These are phyloP conservation scores for Dolichallabes microphthalmus DNA, from an alignment of 2,113 vertebrate species.

Conservation along the genomic window DNA sequence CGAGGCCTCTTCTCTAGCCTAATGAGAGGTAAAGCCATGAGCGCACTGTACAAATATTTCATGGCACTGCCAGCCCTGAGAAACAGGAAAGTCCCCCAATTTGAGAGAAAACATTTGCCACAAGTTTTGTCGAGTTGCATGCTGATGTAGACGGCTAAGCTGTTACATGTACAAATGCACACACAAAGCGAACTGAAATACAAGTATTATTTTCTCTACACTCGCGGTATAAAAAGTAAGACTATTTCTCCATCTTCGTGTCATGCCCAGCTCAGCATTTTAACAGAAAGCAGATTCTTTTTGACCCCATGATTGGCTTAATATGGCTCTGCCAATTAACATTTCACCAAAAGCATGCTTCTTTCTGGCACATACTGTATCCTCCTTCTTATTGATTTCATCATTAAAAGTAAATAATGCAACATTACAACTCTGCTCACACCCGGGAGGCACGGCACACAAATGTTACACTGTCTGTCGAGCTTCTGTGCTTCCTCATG, in stretches of 20 bases:
- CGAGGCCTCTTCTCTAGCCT: conserved; percentile 34
- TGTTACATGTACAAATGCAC: background rate
- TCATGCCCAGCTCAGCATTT: conserved; percentile 32
- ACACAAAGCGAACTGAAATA: background rate
- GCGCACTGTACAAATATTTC: conserved; percentile 37
- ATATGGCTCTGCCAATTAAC: conserved; percentile 55
- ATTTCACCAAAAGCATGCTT: conserved; percentile 51
- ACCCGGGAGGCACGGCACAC: conserved; percentile 32
- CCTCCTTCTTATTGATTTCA: conserved; percentile 41
- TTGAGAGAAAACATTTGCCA: conserved; percentile 21
- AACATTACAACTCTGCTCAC: conserved; percentile 42
- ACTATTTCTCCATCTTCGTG: conserved; percentile 1
- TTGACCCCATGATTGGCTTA: conserved; percentile 46
- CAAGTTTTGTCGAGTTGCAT: background rate
- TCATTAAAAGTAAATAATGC: conserved; percentile 56
- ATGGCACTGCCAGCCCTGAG: conserved; percentile 29
- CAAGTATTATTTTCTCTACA: background rate
- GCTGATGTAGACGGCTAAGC: background rate
- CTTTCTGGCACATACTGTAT: conserved; percentile 42
- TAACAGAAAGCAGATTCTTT: conserved; percentile 38
- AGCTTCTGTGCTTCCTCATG: conserved; percentile 17
- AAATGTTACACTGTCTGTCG: conserved; percentile 41
- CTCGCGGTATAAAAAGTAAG: background rate
- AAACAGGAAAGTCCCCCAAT: conserved; percentile 38
- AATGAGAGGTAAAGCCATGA: conserved; percentile 49